Base-by-base conservation (phyloP, 2,797 vertebrate species). In the Sebastes steindachneri region DNA sequence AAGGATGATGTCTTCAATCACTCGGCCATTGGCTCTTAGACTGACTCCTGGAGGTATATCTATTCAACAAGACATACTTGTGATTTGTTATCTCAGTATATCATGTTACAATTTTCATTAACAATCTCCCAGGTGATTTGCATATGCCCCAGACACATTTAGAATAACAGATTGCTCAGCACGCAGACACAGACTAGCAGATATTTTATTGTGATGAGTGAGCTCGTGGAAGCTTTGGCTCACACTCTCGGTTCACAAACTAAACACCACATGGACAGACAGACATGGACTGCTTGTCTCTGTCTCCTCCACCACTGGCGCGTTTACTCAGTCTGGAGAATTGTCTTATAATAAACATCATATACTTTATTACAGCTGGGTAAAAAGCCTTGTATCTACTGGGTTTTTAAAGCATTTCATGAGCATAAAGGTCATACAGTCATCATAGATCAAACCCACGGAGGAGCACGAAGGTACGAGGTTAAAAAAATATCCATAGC, bases 111-210 rank as follows among this genome's bases (percentile, higher is more conserved):
- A 68, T 57, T 72, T 78, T 85, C 54, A 85, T 82, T 60, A 69
- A 55, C 63, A 79, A 85, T 25, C 51, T 29, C 54, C 6, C 9
- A 57, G 8, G 7, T 78, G 72, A 85, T 91, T 87, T 89, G 79
- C 80, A 87, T 86, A 33, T 2, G 1, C 23, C 48, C 51, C 72
- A 83, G 86, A 84, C 84, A 68, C 77, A 85, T 84, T 82, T 9
- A 65, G 37, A 82, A 17, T 9, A 82, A 78, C 87, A 84, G 82
- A 83, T 33, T 72, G 77, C 83, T 64, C 71, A 5, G 73, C 74
- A 59, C 9, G 5, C 71, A 70, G 77, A 75, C 75, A 70, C 71
- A 45, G 65, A 83, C 74, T 3, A 68, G 70, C 67, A 80, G 51
- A 82, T 75, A 73, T 72, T 72, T 81, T 58, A 75, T 71, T 82